Evolutionary conservation across 2,797 vertebrate genomes (phyloP).

Genomic region (Alfaro cultratus): DNA sequence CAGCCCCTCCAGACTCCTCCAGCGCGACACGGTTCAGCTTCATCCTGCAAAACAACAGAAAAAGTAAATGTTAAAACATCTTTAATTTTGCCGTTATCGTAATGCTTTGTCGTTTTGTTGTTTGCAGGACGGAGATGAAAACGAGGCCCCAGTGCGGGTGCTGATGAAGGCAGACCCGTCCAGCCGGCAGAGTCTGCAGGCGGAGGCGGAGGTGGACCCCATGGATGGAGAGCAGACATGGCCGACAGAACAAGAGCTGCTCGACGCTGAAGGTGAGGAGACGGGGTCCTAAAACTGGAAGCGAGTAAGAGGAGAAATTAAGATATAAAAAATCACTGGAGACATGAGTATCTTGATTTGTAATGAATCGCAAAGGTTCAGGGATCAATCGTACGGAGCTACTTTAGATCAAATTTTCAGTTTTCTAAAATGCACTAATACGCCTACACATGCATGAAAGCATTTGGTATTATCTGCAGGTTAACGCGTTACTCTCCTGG

Average conservation of each 20-base stretch:
- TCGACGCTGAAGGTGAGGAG: conserved; percentile 89
- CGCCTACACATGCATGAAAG: too few relatives aligned
- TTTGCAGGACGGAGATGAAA: conserved; percentile 78
- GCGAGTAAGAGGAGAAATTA: background rate
- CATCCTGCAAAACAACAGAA: background rate
- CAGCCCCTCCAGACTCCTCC: too few relatives aligned
- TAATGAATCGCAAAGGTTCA: background rate
- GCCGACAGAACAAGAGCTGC: conserved; percentile 93
- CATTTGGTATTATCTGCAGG: background rate
- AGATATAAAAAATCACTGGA: background rate
- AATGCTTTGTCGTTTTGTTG: background rate
- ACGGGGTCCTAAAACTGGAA: background rate
- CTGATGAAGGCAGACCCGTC: conserved; percentile 89
- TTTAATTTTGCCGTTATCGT: background rate
- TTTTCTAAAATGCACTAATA: background rate
- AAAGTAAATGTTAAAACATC: background rate
- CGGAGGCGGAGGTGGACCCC: conserved; percentile 91
- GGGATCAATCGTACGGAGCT: background rate
- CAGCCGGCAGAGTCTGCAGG: conserved; percentile 85
- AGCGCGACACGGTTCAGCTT: background rate
- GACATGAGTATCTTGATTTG: background rate
- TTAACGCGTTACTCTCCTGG: background rate
- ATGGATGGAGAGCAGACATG: conserved; percentile 99
- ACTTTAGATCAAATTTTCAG: background rate
- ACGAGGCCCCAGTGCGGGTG: conserved; percentile 82